Conservation (phyloP, 1,140 invertebrate species). For the Lucilia cuprina region DNA sequence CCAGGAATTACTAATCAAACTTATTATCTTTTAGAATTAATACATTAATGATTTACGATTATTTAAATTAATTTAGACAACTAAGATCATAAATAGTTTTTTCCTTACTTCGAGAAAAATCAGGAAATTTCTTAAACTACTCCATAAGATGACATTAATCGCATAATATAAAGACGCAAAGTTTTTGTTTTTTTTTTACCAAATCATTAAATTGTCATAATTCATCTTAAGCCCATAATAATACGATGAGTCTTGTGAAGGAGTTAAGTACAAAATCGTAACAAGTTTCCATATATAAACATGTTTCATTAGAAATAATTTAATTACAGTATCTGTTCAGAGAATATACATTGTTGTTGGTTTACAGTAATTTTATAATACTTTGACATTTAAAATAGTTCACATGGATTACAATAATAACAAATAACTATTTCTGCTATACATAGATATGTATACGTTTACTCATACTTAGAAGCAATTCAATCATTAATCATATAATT, state of each 20-base stretch:
- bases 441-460: background rate
- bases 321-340: slow-evolving; percentile 8
- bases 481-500: slow-evolving; percentile 30
- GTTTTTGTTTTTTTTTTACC: background rate
- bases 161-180: background rate
- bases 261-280: background rate
- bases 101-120: background rate
- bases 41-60: background rate
- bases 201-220: background rate
- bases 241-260: background rate
- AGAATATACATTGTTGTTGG: background rate
- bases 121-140: background rate
- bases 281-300: background rate
- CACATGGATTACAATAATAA: slow-evolving; percentile 2
- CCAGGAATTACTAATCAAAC: background rate
- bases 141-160: background rate
- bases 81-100: background rate
- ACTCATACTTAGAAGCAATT: slow-evolving; percentile 2
- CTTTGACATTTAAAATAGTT: slow-evolving; percentile 33
- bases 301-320: background rate
- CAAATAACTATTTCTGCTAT: background rate
- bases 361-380: slow-evolving; percentile 11
- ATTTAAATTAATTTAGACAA: too few relatives aligned
- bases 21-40: background rate
- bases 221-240: background rate